Conservation (phyloP, 2,888 invertebrate species). For the Trypoxylon attenuatum region DNA sequence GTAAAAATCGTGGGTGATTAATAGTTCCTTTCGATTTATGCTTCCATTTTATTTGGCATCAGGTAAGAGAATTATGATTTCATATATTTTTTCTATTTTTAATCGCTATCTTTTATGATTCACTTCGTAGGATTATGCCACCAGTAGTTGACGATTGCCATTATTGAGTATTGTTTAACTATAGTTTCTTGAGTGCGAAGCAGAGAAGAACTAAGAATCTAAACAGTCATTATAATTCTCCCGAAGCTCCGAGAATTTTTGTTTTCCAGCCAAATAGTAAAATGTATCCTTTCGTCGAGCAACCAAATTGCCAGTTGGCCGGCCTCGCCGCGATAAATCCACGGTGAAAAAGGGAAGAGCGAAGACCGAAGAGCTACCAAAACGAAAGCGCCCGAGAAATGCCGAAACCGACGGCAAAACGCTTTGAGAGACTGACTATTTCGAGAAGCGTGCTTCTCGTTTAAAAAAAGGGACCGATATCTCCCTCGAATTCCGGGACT, state of each 20-base stretch:
- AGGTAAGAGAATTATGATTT: too few relatives aligned
- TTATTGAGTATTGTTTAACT: too few relatives aligned
- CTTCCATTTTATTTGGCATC: too few relatives aligned
- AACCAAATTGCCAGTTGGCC: constrained; percentile 38
- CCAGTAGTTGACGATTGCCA: too few relatives aligned
- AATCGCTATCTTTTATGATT: too few relatives aligned
- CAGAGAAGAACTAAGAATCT: constrained; percentile 2
- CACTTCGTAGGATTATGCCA: too few relatives aligned
- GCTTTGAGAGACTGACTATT: constrained; percentile 8
- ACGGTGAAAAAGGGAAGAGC: constrained; percentile 8
- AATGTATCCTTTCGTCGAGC: constrained; percentile 7
- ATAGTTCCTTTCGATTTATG: too few relatives aligned
- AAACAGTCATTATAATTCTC: too few relatives aligned
- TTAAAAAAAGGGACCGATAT: not conserved
- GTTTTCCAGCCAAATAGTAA: constrained; percentile 18
- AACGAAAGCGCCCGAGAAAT: constrained; percentile 3
- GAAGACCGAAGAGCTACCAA: not conserved
- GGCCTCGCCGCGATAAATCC: constrained; percentile 8
- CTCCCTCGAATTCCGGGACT: not conserved
- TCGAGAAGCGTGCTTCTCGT: constrained; percentile 13
- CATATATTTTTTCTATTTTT: too few relatives aligned
- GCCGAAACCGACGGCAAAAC: constrained; percentile 5
- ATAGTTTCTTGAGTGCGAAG: too few relatives aligned
- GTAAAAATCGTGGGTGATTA: too few relatives aligned
- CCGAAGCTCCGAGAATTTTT: not conserved